These are phyloP conservation scores for Hozukius guyotensis DNA, from an alignment of 2,797 vertebrate genomes.

Conservation along the genomic window DNA sequence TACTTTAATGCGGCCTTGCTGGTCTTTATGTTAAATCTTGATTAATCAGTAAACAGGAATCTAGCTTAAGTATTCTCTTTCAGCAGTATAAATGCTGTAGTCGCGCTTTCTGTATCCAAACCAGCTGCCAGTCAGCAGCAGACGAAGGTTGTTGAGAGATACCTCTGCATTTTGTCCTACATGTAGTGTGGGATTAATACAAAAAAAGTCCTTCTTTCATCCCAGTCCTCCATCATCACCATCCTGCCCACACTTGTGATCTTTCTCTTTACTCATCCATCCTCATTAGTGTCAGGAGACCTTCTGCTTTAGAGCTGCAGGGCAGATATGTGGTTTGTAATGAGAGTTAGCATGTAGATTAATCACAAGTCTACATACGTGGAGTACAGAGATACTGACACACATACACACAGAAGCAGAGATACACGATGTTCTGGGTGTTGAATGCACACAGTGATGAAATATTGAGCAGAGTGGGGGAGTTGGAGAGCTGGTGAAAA, in stretches of 20 bases:
- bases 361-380: conserved; percentile 40
- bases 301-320: conserved; percentile 40
- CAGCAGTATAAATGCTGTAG: neutral
- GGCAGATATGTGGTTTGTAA: conserved; percentile 43
- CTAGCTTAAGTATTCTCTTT: neutral
- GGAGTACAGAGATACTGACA: neutral
- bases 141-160: conserved; percentile 5
- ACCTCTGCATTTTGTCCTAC: conserved; percentile 31
- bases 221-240: conserved; percentile 35
- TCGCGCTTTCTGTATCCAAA: neutral
- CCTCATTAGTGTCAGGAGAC: conserved; percentile 56
- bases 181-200: conserved; percentile 7
- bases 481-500: conserved; percentile 5
- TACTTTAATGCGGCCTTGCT: neutral
- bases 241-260: conserved; percentile 10
- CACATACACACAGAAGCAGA: conserved; percentile 4
- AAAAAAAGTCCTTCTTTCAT: conserved; percentile 11
- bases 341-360: conserved; percentile 55
- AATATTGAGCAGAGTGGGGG: conserved; percentile 40
- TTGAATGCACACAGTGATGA: conserved; percentile 30
- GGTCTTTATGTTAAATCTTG: neutral
- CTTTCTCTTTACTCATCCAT: conserved; percentile 41
- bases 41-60: neutral
- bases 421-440: neutral
- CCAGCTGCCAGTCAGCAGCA: neutral